Evolutionary conservation across 2,888 invertebrate species (phyloP), one percentile per base, ranked within the genome.

Genomic region (Protodeltote pygarga): DNA sequence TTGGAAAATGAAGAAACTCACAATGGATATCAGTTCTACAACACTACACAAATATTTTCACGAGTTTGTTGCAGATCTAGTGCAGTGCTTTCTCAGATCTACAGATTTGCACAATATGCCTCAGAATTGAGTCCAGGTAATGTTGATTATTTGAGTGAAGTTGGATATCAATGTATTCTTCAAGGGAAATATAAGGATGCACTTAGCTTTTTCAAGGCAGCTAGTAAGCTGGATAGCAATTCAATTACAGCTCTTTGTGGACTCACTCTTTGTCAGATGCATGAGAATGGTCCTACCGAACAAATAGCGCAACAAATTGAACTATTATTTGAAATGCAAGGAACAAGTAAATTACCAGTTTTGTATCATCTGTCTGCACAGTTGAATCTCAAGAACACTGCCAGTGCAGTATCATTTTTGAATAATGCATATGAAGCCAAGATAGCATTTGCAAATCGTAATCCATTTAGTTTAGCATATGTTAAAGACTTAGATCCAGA

Each of bases 301-400:
- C 94, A 96, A 72, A 95, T 97, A 0, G 93, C 94, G 5, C 96
- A 97, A 68, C 98, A 99, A 85, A 93, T 98, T 20, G 96, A 98
- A 67, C 95, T 98, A 70, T 89, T 98, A 1, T 94, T 95, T 76
- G 97, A 98, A 84, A 95, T 97, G 83, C 95, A 95, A 64, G 93
- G 94, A 5, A 91, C 93, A 3, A 93, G 93, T 28, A 94, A 94
- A 46, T 92, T 96, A 10, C 95, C 96, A 16, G 87, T 96, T 27
- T 77, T 96, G 2, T 87, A 95, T 24, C 93, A 95, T 50, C 89
- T 97, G 77, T 94, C 94, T 6, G 95, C 96, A 0, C 95, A 95
- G 76, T 84, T 95, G 13, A 89, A 92, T 60, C 83, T 87, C 0
- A 93, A 93, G 38, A 92, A 93, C 54, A 79, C 93, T 0, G 83